Base-by-base conservation (phyloP, 2,888 invertebrate species). In the Alloscopus bannaensis region DNA sequence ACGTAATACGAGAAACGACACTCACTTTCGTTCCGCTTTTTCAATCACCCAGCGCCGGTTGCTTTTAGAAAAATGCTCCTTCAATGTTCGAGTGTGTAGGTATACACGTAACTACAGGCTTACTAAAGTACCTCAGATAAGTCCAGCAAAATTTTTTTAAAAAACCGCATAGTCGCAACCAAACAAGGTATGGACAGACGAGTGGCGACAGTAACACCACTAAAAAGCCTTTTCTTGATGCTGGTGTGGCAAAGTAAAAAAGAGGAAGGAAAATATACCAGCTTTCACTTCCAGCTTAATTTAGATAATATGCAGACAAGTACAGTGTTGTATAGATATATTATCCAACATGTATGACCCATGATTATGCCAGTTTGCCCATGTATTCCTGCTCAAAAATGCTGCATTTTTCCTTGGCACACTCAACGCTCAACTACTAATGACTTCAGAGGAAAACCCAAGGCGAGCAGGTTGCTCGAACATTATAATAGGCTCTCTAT, bases 371-470 rank as follows among this genome's bases (percentile, higher is more conserved):
- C n/a, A n/a, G n/a, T n/a, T n/a, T n/a, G n/a, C n/a, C n/a, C n/a
- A n/a, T n/a, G n/a, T n/a, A n/a, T n/a, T n/a, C n/a, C n/a, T n/a
- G n/a, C n/a, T n/a, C n/a, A n/a, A n/a, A n/a, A n/a, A n/a, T n/a
- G n/a, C 45, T 45, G 45, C 45, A n/a, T 28, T 72, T 42, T 73
- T 20, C 65, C 71, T 62, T 57, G 26, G 13, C 45, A 45, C n/a
- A n/a, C n/a, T n/a, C 45, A 52, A 26, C n/a, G n/a, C 40, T 40
- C 52, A 52, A 72, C 72, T 50, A 73, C 62, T 64, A 57, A 73
- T 42, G 65, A 64, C 42, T 22, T 57, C 3, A 55, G 50, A n/a
- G 20, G 18, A 26, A 47, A 73, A 57, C 50, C 45, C 22, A 62
- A 28, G 64, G 40, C 62, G 16, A 40, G 22, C 20, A 42, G 62